phyloP scores from a whole-genome alignment of 2,797 vertebrate species.

The Malurus splendens region DNA sequence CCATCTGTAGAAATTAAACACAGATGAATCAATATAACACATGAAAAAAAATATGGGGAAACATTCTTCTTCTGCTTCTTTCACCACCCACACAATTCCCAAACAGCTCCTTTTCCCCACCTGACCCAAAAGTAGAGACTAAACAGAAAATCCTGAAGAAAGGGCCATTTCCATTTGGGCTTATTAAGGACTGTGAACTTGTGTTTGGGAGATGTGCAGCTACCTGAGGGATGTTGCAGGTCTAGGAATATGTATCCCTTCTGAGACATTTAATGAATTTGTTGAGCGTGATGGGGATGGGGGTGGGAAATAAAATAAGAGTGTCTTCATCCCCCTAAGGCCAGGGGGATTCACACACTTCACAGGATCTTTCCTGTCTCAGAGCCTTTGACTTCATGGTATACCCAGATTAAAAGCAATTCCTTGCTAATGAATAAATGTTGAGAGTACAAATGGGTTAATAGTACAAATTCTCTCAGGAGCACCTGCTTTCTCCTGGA shows the following conservation, averaged over 20 bases:
- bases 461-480: neutral
- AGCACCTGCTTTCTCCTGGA: neutral
- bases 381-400: neutral
- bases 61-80: neutral
- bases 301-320: neutral
- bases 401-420: neutral
- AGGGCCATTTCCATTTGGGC: neutral
- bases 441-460: neutral
- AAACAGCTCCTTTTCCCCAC: neutral
- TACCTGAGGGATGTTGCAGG: neutral
- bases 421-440: neutral
- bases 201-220: neutral
- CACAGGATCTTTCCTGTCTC: neutral
- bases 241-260: neutral
- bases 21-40: neutral
- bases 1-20: neutral
- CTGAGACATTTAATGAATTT: neutral
- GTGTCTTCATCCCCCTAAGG: neutral
- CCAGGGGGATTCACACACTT: neutral
- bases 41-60: neutral
- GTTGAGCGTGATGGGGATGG: neutral
- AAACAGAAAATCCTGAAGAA: neutral
- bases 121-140: neutral
- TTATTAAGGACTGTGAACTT: neutral
- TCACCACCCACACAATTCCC: slow-evolving; percentile 10